Percentiles rank a stretch among this genome's conserved stretches.
These are phyloP conservation scores for Neostethus bicornis DNA, from an alignment of 2,797 vertebrate species.

Conservation along the genomic window DNA sequence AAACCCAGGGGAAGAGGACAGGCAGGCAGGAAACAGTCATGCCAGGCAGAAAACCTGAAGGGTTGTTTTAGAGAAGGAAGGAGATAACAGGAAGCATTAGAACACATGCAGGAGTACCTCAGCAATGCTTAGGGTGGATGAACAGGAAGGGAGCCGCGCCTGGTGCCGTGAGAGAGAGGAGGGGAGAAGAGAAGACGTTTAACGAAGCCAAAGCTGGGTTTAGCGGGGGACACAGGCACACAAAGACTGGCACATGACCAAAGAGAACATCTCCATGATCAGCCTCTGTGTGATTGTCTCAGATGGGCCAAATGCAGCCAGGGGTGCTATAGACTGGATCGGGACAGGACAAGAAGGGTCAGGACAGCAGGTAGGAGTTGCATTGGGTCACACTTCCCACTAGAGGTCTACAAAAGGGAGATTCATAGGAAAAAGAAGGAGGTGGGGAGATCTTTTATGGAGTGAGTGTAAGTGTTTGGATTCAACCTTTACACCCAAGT, in stretches of 20 bases:
- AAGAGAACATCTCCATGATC: constrained; percentile 48
- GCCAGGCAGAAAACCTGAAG: constrained; percentile 43
- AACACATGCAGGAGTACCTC: constrained; percentile 99
- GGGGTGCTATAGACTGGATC: constrained; percentile 52
- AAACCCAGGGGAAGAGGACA: constrained; percentile 17
- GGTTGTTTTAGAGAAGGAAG: constrained; percentile 50
- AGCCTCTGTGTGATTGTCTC: constrained; percentile 71
- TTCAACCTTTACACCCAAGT: constrained; percentile 3
- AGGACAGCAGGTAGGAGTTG: constrained; percentile 64
- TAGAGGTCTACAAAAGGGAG: constrained; percentile 44
- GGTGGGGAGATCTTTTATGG: background rate
- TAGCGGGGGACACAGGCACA: constrained; percentile 72
- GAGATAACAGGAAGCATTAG: constrained; percentile 77
- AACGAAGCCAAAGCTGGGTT: constrained; percentile 85
- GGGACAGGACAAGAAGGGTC: constrained; percentile 38
- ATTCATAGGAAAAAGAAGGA: constrained; percentile 33
- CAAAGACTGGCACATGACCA: constrained; percentile 60
- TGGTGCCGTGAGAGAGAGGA: constrained; percentile 85
- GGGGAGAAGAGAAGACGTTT: constrained; percentile 93
- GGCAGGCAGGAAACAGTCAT: constrained; percentile 35
- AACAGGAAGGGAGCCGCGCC: constrained; percentile 99
- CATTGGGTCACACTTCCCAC: constrained; percentile 24
- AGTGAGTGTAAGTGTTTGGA: background rate
- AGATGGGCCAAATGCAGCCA: constrained; percentile 62
- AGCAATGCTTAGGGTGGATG: constrained; percentile 99